Conservation (phyloP, 2,888 invertebrate genomes). For the Maniola hyperantus region DNA sequence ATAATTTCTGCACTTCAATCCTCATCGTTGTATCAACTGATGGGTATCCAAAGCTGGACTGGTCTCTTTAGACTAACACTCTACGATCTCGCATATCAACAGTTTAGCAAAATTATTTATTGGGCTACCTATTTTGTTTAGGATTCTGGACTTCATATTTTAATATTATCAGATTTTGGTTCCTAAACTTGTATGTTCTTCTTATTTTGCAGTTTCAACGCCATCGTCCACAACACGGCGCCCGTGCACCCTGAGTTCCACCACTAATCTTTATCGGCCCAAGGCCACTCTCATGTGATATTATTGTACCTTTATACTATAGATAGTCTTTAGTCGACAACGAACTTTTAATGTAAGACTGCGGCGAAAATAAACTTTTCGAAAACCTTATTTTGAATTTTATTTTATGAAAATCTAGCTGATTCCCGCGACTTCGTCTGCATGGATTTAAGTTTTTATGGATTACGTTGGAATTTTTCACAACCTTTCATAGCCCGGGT, state of each 20-base stretch:
- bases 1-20: too few species aligned
- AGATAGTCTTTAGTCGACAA: slow-evolving; percentile 79
- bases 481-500: too few species aligned
- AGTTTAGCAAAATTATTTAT: too few species aligned
- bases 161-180: background rate
- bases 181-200: background rate
- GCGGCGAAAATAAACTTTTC: slow-evolving; percentile 80
- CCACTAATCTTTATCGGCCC: slow-evolving; percentile 55
- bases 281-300: slow-evolving; percentile 74
- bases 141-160: too few species aligned
- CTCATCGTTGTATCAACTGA: too few species aligned
- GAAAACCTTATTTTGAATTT: slow-evolving; percentile 47
- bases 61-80: too few species aligned
- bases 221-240: slow-evolving; percentile 78
- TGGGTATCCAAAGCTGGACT: too few species aligned
- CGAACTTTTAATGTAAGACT: slow-evolving; percentile 71
- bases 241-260: slow-evolving; percentile 73
- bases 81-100: too few species aligned
- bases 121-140: too few species aligned
- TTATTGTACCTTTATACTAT: slow-evolving; percentile 72
- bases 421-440: too few species aligned
- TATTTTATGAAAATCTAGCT: background rate
- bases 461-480: too few species aligned
- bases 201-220: slow-evolving; percentile 73
- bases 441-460: too few species aligned